Evolutionary conservation across 2,113 vertebrate genomes (phyloP).

Genomic region (Cinclus mexicanus): DNA sequence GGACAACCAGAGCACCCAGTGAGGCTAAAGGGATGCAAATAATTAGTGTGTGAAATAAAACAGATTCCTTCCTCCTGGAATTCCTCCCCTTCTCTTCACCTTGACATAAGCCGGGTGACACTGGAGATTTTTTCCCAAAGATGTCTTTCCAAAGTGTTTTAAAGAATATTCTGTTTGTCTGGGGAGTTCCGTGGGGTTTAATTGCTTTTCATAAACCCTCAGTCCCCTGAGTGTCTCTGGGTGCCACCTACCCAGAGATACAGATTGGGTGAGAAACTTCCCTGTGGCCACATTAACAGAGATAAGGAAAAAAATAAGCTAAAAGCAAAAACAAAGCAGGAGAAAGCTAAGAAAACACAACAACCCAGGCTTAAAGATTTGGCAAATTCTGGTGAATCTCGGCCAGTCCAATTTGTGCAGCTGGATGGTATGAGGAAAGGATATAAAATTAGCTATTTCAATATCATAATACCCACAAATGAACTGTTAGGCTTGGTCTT

Average conservation of each 20-base stretch:
- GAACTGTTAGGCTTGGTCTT: background rate
- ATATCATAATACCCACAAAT: background rate
- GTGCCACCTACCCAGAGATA: background rate
- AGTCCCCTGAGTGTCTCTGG: background rate
- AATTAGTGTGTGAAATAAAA: background rate
- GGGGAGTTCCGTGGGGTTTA: background rate
- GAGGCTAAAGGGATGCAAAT: accelerated
- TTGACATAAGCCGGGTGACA: background rate
- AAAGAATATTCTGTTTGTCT: background rate
- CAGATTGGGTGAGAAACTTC: background rate
- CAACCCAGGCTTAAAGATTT: background rate
- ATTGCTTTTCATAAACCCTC: background rate
- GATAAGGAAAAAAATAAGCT: background rate
- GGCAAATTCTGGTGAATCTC: background rate
- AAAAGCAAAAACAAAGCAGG: accelerated
- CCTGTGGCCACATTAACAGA: background rate
- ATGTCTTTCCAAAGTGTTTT: background rate
- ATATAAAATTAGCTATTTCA: background rate
- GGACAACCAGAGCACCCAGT: background rate
- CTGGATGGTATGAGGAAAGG: background rate
- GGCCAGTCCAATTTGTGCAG: background rate
- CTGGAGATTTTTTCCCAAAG: background rate
- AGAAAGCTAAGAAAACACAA: background rate
- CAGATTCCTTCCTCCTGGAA: background rate
- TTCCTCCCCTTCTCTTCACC: background rate